Percentiles rank a stretch among this genome's conserved stretches.
phyloP scores from a whole-genome alignment of 2,113 vertebrate genomes.

The Gadus macrocephalus region DNA sequence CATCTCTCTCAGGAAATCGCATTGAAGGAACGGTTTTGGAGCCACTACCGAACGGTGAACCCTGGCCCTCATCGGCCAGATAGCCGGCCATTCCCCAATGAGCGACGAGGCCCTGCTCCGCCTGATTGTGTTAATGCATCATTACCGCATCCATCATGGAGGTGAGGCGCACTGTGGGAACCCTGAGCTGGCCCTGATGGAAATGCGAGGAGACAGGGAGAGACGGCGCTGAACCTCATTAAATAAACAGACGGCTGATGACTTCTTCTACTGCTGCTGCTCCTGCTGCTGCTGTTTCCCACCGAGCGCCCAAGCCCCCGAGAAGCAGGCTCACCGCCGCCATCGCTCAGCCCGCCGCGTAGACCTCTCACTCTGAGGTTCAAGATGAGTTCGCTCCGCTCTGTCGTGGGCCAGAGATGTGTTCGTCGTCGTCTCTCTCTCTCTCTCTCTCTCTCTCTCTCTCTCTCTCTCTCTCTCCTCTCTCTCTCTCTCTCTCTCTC shows the following conservation, averaged over 20 bases:
- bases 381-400: constrained; percentile 57
- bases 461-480: not conserved
- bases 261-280: constrained; percentile 34
- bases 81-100: constrained; percentile 58
- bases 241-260: constrained; percentile 61
- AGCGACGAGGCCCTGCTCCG: constrained; percentile 62
- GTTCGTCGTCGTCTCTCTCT: constrained; percentile 11
- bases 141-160: constrained; percentile 65
- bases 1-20: constrained; percentile 38
- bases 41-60: constrained; percentile 55
- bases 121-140: constrained; percentile 69
- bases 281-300: constrained; percentile 49
- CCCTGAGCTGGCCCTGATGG: constrained; percentile 57
- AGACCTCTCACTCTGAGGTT: constrained; percentile 24
- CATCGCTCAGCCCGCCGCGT: too few species aligned
- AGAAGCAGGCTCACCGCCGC: too few species aligned
- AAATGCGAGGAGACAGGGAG: constrained; percentile 60
- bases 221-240: constrained; percentile 66
- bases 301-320: constrained; percentile 39
- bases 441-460: too few species aligned
- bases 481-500: too few species aligned
- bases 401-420: constrained; percentile 34
- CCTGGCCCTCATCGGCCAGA: constrained; percentile 60
- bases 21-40: constrained; percentile 43
- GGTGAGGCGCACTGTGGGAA: constrained; percentile 58